A percentile compares a stretch with the other conserved stretches of the same genome.
These are phyloP conservation scores for Atopsyche davidsoni DNA, from an alignment of 1,140 invertebrate species.

Conservation along the genomic window DNA sequence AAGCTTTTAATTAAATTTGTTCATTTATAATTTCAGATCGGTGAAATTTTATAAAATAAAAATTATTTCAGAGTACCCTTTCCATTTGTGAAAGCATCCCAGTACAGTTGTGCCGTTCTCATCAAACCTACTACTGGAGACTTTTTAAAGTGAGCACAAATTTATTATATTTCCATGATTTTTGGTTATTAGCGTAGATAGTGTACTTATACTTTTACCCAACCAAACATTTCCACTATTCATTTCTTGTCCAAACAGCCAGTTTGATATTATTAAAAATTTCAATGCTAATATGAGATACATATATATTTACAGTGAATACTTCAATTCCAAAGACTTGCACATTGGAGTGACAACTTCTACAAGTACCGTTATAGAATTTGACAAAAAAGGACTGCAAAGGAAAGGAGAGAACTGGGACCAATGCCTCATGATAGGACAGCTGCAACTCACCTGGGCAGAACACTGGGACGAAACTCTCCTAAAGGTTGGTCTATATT, in stretches of 20 bases:
- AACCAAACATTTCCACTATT: no score
- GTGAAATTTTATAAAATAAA: slow-evolving; percentile 19
- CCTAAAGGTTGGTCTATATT: slow-evolving; percentile 48
- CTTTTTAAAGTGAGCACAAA: slow-evolving; percentile 66
- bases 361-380: slow-evolving; percentile 67
- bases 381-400: slow-evolving; percentile 64
- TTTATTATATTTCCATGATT: no score
- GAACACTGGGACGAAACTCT: slow-evolving; percentile 70
- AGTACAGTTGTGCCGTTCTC: slow-evolving; percentile 66
- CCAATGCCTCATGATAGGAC: slow-evolving; percentile 64
- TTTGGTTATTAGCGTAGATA: no score
- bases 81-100: slow-evolving; percentile 68
- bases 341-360: slow-evolving; percentile 78
- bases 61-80: slow-evolving; percentile 61
- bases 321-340: slow-evolving; percentile 70
- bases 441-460: slow-evolving; percentile 59
- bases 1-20: background rate
- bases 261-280: no score
- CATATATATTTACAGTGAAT: slow-evolving; percentile 55
- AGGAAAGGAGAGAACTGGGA: slow-evolving; percentile 53
- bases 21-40: background rate
- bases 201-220: background rate
- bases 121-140: slow-evolving; percentile 74
- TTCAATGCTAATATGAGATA: no score
- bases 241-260: no score